Percentiles rank a stretch among this genome's conserved stretches.
These are phyloP conservation scores for Plectropomus leopardus DNA, from an alignment of 2,113 vertebrate species.

Conservation along the genomic window DNA sequence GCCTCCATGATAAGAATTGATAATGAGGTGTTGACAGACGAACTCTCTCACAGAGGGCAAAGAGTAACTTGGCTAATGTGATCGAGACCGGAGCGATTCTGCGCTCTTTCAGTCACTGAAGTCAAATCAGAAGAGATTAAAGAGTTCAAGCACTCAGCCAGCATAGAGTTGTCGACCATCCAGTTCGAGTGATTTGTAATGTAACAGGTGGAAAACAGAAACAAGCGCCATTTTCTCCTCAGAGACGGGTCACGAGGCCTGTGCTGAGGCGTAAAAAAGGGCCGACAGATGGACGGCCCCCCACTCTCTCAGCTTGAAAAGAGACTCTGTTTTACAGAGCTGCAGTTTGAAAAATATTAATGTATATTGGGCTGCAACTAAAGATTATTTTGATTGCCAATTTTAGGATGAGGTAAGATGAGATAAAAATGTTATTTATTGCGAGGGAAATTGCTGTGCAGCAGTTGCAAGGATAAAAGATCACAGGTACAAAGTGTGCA, in stretches of 20 bases:
- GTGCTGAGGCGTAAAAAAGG: not conserved
- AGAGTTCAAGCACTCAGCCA: not conserved
- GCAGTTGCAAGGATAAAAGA: too few relatives aligned
- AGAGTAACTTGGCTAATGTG: constrained; percentile 10
- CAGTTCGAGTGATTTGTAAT: constrained; percentile 15
- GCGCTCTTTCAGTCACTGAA: not conserved
- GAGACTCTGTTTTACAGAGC: not conserved
- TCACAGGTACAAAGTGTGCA: too few relatives aligned
- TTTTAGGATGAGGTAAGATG: too few relatives aligned
- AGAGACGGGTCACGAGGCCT: constrained; percentile 13
- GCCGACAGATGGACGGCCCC: not conserved
- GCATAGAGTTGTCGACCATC: not conserved
- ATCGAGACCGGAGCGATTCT: not conserved
- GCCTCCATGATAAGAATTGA: constrained; percentile 33
- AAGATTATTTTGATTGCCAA: not conserved
- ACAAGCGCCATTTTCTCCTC: not conserved
- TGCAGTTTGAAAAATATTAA: not conserved
- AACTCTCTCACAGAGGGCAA: not conserved
- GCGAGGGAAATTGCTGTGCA: too few relatives aligned
- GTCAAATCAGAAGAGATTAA: not conserved
- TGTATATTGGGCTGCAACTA: not conserved
- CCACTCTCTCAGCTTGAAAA: not conserved
- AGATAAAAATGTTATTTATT: too few relatives aligned
- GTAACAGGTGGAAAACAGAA: constrained; percentile 34
- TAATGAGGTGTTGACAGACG: constrained; percentile 3